These are phyloP conservation scores for Anoplophora glabripennis DNA, from an alignment of 1,140 invertebrate genomes.

Conservation along the genomic window DNA sequence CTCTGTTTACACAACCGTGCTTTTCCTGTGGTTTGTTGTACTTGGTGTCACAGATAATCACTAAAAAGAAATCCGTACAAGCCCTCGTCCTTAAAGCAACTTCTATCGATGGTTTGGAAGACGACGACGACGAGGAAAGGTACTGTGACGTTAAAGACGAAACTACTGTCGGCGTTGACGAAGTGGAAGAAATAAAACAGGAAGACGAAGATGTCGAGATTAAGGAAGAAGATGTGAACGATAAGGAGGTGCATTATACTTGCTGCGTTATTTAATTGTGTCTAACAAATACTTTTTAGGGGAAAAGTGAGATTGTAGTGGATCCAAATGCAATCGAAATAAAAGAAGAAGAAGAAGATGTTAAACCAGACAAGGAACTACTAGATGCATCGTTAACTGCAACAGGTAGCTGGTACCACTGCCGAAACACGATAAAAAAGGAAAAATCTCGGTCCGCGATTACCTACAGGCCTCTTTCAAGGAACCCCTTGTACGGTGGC, in stretches of 20 bases:
- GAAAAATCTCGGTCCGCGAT: conserved; percentile 32
- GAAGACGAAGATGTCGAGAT: conserved; percentile 23
- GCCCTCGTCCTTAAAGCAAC: conserved; percentile 35
- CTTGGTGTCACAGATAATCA: conserved; percentile 71
- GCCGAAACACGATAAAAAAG: conserved; percentile 24
- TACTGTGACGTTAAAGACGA: conserved; percentile 53
- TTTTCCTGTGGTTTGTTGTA: conserved; percentile 76
- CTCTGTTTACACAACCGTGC: conserved; percentile 56
- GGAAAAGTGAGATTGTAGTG: background rate
- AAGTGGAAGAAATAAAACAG: conserved; percentile 13
- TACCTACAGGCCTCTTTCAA: conserved; percentile 67
- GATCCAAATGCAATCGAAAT: conserved; percentile 17
- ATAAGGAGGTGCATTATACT: too few species aligned
- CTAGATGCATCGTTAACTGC: conserved; percentile 18
- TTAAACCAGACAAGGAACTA: conserved; percentile 25
- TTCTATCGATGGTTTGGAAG: conserved; percentile 19
- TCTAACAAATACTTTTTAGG: background rate
- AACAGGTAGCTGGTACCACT: conserved; percentile 35
- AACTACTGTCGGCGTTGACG: background rate
- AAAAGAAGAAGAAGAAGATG: conserved; percentile 27
- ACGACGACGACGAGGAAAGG: conserved; percentile 52
- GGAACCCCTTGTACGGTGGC: conserved; percentile 82
- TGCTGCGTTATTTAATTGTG: background rate
- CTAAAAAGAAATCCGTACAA: conserved; percentile 32
- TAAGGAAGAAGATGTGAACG: conserved; percentile 4